Base-by-base conservation (phyloP, 2,113 vertebrate genomes). In the Myotis lucifugus region DNA sequence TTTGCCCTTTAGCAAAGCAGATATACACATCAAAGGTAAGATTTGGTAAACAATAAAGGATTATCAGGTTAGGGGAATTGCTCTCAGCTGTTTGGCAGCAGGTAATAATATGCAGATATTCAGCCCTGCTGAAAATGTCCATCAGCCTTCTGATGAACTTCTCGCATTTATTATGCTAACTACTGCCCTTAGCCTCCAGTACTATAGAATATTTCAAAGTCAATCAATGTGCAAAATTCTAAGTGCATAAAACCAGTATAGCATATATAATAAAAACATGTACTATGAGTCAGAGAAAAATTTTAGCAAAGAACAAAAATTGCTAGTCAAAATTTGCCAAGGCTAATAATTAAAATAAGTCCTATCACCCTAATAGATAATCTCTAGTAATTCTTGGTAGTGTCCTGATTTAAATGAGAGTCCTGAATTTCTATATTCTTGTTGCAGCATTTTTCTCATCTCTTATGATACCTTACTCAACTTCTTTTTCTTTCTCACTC, bases 251-350 rank as follows among this genome's bases (percentile, higher is more conserved):
- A 77, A 73, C 48, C 76, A 74, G 12, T 72, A 87, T 87, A 84
- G 66, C 66, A 56, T 87, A 92, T 81, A 37, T 85, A 88, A 95
- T 74, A 95, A 93, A 95, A 96, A 81, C 79, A 79, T 18, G 25
- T 40, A 50, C 50, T 10, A 78, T 50, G 61, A 92, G 54, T 87
- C 77, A 90, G 50, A 90, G 50, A 78, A 83, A 27, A 84, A 90
- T 46, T 86, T 89, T 37, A 66, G n/a, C 19, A 15, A 85, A 88
- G 19, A 19, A 59, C 64, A 59, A 48, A 59, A 48, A 12, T 72
- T 82, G 90, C 5, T 54, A 88, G 17, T 54, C 37, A 95, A 96
- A 92, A 76, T 23, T 77, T 88, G 8, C 25, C 48, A 27, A 76
- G 7, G 46, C 18, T 77, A 91, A 94, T 90, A 90, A 86, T 77